Percentiles rank a stretch among this genome's conserved stretches.
Conservation (phyloP, 2,888 invertebrate genomes). For the Pristionchus japonicus region DNA sequence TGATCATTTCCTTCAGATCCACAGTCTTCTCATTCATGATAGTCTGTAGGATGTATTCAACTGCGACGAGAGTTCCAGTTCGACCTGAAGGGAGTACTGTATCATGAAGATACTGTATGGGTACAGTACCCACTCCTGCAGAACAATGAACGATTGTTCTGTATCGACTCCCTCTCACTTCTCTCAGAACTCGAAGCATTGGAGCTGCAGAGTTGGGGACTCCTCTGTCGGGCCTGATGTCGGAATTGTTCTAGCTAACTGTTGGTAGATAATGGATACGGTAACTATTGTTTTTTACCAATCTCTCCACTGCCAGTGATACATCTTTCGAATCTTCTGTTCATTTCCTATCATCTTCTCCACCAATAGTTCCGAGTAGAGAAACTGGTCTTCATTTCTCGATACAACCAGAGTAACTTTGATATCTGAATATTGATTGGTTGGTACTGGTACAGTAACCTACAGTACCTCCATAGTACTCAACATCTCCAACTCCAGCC, state of each 20-base stretch:
- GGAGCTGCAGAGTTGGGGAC: slow-evolving; percentile 1
- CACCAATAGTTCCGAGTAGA: neutral
- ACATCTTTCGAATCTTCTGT: slow-evolving; percentile 22
- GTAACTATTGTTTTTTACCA: neutral
- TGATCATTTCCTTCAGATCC: slow-evolving; percentile 34
- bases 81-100: slow-evolving; percentile 2
- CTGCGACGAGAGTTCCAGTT: slow-evolving; percentile 21
- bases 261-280: neutral
- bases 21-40: slow-evolving; percentile 7
- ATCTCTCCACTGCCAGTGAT: slow-evolving; percentile 32
- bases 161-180: slow-evolving; percentile 12
- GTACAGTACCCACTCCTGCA: slow-evolving; percentile 27
- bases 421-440: neutral
- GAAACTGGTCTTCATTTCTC: neutral
- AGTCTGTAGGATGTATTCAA: slow-evolving; percentile 15
- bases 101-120: neutral
- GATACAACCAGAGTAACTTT: slow-evolving; percentile 6
- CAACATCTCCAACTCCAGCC: neutral
- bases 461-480: too few species aligned
- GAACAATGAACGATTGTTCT: slow-evolving; percentile 23
- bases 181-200: neutral
- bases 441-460: too few species aligned
- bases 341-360: neutral
- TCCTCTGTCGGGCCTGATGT: slow-evolving; percentile 13
- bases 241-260: neutral